phyloP scores from a whole-genome alignment of 2,797 vertebrate species.

The Acestrorhynchus altus region DNA sequence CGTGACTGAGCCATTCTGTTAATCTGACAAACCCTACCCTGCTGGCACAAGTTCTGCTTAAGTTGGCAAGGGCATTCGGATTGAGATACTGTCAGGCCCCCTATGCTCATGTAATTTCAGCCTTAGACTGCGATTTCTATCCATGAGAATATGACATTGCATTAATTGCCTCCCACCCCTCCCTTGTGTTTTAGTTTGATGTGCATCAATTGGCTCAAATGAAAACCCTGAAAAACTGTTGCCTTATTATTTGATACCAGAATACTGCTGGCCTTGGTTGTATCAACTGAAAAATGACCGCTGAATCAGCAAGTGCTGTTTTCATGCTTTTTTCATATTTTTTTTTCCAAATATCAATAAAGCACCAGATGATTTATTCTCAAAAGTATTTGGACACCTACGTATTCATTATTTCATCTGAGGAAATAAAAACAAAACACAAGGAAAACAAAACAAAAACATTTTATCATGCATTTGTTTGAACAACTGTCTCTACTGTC shows the following conservation, averaged over 20 bases:
- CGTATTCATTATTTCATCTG: no score
- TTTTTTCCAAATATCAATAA: no score
- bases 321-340: no score
- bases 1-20: slow-evolving; percentile 53
- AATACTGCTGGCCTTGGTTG: slow-evolving; percentile 42
- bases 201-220: slow-evolving; percentile 22
- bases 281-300: slow-evolving; percentile 27
- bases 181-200: slow-evolving; percentile 10
- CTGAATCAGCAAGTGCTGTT: no score
- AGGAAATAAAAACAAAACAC: no score
- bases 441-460: no score
- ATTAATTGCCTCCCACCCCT: slow-evolving; percentile 27
- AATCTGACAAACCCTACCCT: slow-evolving; percentile 58
- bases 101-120: slow-evolving; percentile 31
- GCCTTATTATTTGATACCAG: slow-evolving; percentile 26
- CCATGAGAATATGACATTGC: slow-evolving; percentile 19
- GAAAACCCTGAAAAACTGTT: slow-evolving; percentile 1
- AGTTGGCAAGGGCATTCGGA: slow-evolving; percentile 45
- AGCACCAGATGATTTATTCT: no score
- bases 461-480: no score
- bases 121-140: slow-evolving; percentile 38
- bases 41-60: slow-evolving; percentile 48
- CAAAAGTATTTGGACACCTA: no score
- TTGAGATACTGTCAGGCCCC: slow-evolving; percentile 30
- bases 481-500: no score